A percentile compares a stretch with the other conserved stretches of the same genome.
Conservation (phyloP, 2,113 vertebrate genomes). For the Bos javanicus region DNA sequence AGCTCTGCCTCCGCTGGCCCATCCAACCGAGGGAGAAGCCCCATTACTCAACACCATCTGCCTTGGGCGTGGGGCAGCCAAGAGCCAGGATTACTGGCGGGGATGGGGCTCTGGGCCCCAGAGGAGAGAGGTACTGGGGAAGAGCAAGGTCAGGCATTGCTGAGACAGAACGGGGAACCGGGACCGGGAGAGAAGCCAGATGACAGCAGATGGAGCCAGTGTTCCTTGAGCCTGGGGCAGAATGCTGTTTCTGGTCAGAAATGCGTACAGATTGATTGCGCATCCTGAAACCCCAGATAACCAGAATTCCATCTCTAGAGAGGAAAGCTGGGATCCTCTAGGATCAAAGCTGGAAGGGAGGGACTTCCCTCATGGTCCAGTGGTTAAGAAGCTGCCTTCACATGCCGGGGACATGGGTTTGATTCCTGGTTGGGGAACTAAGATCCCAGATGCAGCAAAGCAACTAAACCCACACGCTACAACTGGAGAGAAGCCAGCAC, state of each 20-base stretch:
- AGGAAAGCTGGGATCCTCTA: not conserved
- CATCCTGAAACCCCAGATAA: not conserved
- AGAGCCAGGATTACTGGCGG: constrained; percentile 37
- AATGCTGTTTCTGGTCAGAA: not conserved
- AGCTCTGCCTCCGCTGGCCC: constrained; percentile 51
- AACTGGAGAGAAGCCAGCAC: not conserved
- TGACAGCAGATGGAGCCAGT: not conserved
- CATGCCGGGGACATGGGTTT: not conserved
- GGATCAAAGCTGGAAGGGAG: not conserved
- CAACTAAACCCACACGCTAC: not conserved
- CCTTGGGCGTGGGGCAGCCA: constrained; percentile 32
- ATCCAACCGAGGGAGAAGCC: constrained; percentile 60
- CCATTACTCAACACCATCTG: constrained; percentile 73
- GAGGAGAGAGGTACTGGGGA: not conserved
- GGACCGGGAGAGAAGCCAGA: not conserved
- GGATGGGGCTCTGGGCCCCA: constrained; percentile 14
- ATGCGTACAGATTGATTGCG: not conserved
- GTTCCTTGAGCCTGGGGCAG: not conserved
- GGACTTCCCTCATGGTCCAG: not conserved
- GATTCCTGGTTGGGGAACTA: not conserved
- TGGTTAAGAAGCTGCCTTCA: not conserved
- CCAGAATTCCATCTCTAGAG: not conserved
- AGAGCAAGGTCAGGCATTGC: constrained; percentile 12
- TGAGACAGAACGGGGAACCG: fast-evolving
- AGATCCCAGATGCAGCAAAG: not conserved